Conservation (phyloP, 2,888 invertebrate species). For the Sinelater perroti region DNA sequence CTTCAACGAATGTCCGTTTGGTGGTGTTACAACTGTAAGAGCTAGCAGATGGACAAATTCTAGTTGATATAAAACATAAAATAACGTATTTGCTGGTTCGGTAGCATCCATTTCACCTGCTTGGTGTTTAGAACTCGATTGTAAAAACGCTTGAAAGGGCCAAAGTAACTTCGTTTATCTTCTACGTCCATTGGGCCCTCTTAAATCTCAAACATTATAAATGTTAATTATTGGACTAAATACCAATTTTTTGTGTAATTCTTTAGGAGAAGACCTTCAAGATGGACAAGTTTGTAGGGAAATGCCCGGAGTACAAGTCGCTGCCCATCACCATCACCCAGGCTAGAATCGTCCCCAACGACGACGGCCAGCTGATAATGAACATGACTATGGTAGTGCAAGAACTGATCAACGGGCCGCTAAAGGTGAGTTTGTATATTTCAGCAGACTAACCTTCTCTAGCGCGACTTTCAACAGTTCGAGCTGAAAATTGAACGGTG, state of each 20-base stretch:
- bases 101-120: too few species aligned
- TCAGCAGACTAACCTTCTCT: background rate
- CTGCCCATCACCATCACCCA: conserved; percentile 27
- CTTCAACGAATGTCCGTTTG: too few species aligned
- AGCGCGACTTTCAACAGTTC: conserved; percentile 10
- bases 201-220: too few species aligned
- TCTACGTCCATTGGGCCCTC: too few species aligned
- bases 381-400: conserved; percentile 24
- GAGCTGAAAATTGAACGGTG: conserved; percentile 23
- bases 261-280: conserved; percentile 26
- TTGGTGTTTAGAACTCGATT: too few species aligned
- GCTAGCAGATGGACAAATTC: too few species aligned
- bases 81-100: too few species aligned
- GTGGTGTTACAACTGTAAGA: too few species aligned
- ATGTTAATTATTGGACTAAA: too few species aligned
- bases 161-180: too few species aligned
- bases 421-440: conserved; percentile 18
- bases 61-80: too few species aligned
- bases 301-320: conserved; percentile 27
- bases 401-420: conserved; percentile 20
- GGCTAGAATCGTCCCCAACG: conserved; percentile 17
- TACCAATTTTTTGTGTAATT: conserved; percentile 3
- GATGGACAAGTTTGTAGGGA: conserved; percentile 23
- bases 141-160: too few species aligned
- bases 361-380: conserved; percentile 21